Evolutionary conservation across 2,797 vertebrate species (phyloP), one percentile per base, ranked within the genome.

Genomic region (Microcaecilia unicolor): DNA sequence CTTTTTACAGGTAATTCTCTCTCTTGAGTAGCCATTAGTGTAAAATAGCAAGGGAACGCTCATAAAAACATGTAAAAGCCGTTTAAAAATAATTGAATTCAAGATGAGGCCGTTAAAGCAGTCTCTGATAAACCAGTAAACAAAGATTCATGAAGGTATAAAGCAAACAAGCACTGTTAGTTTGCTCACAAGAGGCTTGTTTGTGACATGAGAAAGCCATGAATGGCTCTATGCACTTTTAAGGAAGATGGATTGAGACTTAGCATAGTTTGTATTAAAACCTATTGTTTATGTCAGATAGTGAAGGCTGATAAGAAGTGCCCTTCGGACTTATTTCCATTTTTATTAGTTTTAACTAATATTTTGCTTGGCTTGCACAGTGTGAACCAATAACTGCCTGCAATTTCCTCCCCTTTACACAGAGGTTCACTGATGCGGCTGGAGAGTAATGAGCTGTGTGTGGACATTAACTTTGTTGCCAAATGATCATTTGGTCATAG

Each of bases 41-140:
- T 10, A 13, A 9, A 50, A 15, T 25, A 22, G 3, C 12, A 47
- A 38, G 13, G 6, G 4, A 9, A 34, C 41, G 25, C 15, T 40
- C 36, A n/a, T 2, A 6, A 8, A 29, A 54, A 30, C 18, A 15
- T 17, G 3, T n/a, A 26, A 49, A 29, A 51, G 24, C 4, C 5
- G 30, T 25, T 52, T 42, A 4, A 17, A 51, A 58, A 49, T 50
- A 37, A 60, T 3, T 33, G 3, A 35, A 57, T 39, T 54, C 18
- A 16, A 58, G 57, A 18, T 3, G 1, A 3, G 11, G 10, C 12
- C 8, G 9, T 55, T 30, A 4, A 21, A 22, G 8, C 15, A 3
- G 34, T 46, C 15, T 25, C 4, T 3, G 10, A 15, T 25, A 15
- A 33, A 15, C 1, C 2, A 19, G 12, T 7, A 52, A 53, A 26